Percentiles rank a stretch among this genome's conserved stretches.
These are phyloP conservation scores for Nymphicus hollandicus DNA, from an alignment of 2,113 vertebrate species.

Conservation along the genomic window DNA sequence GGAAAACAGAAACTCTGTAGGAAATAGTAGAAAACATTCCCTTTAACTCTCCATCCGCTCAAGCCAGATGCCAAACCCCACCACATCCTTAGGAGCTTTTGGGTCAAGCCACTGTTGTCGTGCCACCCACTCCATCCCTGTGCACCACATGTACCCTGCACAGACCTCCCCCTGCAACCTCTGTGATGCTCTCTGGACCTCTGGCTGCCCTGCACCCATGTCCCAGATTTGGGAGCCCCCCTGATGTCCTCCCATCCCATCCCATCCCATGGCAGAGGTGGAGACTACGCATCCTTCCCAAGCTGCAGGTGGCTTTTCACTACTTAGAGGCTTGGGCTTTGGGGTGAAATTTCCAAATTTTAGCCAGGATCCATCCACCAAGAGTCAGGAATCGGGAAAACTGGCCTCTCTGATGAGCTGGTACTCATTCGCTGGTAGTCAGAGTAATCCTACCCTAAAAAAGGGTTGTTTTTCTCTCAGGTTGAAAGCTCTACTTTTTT, in stretches of 20 bases:
- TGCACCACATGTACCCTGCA: fast-evolving
- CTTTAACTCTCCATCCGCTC: not conserved
- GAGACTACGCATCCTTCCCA: too few relatives aligned
- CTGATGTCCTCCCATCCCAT: not conserved
- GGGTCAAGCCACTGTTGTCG: not conserved
- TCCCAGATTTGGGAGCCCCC: not conserved
- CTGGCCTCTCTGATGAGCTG: not conserved
- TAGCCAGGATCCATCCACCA: not conserved
- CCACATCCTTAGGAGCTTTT: fast-evolving
- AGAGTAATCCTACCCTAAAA: not conserved
- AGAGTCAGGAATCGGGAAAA: not conserved
- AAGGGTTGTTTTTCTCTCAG: not conserved
- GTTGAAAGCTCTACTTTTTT: not conserved
- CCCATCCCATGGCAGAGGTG: not conserved
- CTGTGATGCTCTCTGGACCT: not conserved
- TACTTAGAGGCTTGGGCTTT: not conserved
- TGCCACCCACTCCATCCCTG: not conserved
- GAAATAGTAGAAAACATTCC: not conserved
- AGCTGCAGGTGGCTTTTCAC: not conserved
- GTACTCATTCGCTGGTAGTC: not conserved
- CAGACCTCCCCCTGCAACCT: not conserved
- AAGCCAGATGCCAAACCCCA: not conserved
- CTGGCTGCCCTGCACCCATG: fast-evolving
- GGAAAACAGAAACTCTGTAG: not conserved
- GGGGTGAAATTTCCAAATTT: not conserved